Percentiles rank a stretch among this genome's conserved stretches.
Evolutionary conservation across 1,140 invertebrate species (phyloP).

Genomic region (Drosophila trapezifrons): DNA sequence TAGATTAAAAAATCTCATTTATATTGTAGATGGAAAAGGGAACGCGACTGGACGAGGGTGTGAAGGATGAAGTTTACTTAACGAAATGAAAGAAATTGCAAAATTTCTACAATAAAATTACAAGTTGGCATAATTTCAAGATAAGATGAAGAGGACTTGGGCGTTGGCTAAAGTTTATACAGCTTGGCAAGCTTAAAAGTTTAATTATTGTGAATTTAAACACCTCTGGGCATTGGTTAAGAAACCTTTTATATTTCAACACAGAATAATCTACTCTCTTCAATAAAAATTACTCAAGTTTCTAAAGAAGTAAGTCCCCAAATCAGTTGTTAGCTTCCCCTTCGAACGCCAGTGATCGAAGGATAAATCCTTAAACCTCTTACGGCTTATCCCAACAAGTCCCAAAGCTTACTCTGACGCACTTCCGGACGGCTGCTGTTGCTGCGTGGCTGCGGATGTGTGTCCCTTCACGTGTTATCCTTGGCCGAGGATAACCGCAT

Average conservation of each 20-base stretch:
- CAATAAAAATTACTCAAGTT: neutral
- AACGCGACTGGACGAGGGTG: constrained; percentile 4
- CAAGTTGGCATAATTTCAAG: constrained; percentile 19
- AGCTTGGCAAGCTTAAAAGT: neutral
- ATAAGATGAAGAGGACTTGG: neutral
- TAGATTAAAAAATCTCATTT: constrained; percentile 55
- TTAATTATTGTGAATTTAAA: neutral
- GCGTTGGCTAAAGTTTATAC: neutral
- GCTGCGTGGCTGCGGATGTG: constrained; percentile 21
- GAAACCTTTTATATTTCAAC: no score
- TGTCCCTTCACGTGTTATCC: constrained; percentile 59
- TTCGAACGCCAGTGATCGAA: constrained; percentile 18
- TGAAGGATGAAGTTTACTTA: constrained; percentile 29
- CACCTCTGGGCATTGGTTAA: no score
- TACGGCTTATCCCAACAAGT: constrained; percentile 32
- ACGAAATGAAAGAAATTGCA: constrained; percentile 31
- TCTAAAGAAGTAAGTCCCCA: neutral
- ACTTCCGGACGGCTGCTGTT: constrained; percentile 26
- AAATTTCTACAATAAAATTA: constrained; percentile 18
- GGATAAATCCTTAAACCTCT: constrained; percentile 38
- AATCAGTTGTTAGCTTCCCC: constrained; percentile 11
- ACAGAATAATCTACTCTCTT: no score
- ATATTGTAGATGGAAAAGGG: constrained; percentile 26
- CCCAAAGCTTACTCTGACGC: constrained; percentile 49
- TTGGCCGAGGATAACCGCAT: constrained; percentile 61